Evolutionary conservation across 2,888 invertebrate species (phyloP).

Genomic region (Tanypteryx hageni): DNA sequence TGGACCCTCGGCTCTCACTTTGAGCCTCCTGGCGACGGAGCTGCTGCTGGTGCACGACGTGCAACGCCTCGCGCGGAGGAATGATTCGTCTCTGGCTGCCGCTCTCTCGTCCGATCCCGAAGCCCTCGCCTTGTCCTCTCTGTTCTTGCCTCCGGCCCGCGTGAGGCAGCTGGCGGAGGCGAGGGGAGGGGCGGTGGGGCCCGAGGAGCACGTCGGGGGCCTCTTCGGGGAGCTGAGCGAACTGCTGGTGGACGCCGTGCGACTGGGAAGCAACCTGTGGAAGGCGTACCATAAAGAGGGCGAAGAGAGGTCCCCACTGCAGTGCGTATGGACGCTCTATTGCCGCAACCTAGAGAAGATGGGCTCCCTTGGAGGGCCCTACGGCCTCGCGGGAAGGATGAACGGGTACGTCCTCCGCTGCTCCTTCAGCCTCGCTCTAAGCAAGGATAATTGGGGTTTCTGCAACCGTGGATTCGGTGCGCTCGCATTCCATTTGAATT

Average conservation of each 20-base stretch:
- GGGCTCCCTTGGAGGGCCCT: conserved; percentile 77
- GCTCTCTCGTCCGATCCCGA: conserved; percentile 78
- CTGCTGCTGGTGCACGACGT: conserved; percentile 79
- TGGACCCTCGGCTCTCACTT: conserved; percentile 77
- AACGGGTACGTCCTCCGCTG: conserved; percentile 77
- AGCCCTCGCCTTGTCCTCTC: conserved; percentile 78
- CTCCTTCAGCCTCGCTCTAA: too few relatives aligned
- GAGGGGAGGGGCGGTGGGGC: conserved; percentile 67
- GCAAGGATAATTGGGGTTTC: too few relatives aligned
- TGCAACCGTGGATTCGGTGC: too few relatives aligned
- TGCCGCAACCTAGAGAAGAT: conserved; percentile 79
- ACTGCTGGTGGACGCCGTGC: conserved; percentile 64
- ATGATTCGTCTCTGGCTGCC: conserved; percentile 75
- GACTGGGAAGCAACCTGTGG: conserved; percentile 75
- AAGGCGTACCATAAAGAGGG: conserved; percentile 76
- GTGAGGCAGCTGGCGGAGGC: conserved; percentile 75
- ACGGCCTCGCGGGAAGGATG: conserved; percentile 79
- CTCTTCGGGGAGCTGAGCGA: conserved; percentile 42
- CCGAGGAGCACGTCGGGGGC: background rate
- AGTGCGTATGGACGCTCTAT: conserved; percentile 80
- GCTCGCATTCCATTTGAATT: too few relatives aligned
- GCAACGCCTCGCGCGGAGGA: conserved; percentile 78
- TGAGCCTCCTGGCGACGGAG: conserved; percentile 79
- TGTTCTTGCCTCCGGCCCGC: conserved; percentile 77
- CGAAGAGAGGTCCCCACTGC: conserved; percentile 76